Conservation (phyloP, 2,797 vertebrate species). For the Enteromius paludinosus region DNA sequence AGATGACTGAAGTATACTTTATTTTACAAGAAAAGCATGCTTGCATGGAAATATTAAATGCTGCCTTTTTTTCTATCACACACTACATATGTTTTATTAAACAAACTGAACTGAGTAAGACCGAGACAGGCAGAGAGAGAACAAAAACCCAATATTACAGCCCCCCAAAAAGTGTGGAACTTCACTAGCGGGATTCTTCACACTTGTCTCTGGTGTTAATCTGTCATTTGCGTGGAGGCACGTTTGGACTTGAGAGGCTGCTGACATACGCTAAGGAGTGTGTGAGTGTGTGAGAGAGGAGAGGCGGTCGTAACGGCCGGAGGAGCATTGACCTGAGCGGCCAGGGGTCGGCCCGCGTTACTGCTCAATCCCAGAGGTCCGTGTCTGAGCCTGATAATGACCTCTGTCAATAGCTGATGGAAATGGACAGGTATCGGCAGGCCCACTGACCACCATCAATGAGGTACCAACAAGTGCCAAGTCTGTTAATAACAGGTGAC, state of each 20-base stretch:
- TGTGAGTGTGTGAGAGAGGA: constrained; percentile 21
- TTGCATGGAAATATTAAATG: not conserved
- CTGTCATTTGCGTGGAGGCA: constrained; percentile 28
- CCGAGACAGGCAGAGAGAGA: not conserved
- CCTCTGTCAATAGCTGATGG: constrained; percentile 72
- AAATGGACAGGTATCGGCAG: constrained; percentile 75
- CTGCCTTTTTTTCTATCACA: not conserved
- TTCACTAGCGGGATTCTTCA: constrained; percentile 29
- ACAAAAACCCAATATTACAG: constrained; percentile 1
- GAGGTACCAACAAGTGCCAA: constrained; percentile 73
- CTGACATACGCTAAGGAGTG: constrained; percentile 21
- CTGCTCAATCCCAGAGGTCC: constrained; percentile 72
- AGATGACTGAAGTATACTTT: too few species aligned
- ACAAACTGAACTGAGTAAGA: not conserved
- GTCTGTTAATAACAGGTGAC: constrained; percentile 73
- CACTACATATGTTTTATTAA: not conserved
- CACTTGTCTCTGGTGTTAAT: constrained; percentile 31
- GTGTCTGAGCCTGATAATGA: constrained; percentile 73
- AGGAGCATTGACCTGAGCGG: constrained; percentile 69
- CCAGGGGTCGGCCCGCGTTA: constrained; percentile 65
- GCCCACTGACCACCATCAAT: constrained; percentile 68
- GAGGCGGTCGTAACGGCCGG: constrained; percentile 29
- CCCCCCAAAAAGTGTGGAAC: constrained; percentile 14
- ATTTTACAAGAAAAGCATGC: too few species aligned
- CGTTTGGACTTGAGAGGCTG: constrained; percentile 26